phyloP scores from a whole-genome alignment of 2,797 vertebrate genomes.

The Silurus lanzhouensis region DNA sequence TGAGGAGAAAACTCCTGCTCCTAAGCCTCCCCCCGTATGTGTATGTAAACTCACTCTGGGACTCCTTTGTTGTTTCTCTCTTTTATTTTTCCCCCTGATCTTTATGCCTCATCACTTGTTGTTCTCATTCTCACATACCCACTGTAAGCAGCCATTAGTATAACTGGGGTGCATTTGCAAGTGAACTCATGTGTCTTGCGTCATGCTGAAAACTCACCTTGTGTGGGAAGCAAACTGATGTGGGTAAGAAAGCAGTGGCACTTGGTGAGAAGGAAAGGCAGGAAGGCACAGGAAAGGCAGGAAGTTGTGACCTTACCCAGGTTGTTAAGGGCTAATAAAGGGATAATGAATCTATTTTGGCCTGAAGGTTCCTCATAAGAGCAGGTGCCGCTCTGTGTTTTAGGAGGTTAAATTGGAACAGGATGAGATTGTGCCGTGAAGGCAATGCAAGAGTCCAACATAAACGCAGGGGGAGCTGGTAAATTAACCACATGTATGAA shows the following conservation, averaged over 20 bases:
- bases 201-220: slow-evolving; percentile 26
- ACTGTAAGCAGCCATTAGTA: slow-evolving; percentile 17
- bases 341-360: slow-evolving; percentile 44
- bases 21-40: background rate
- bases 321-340: slow-evolving; percentile 53
- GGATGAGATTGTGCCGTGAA: slow-evolving; percentile 34
- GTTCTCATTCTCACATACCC: background rate
- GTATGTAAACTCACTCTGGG: slow-evolving; percentile 23
- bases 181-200: slow-evolving; percentile 13
- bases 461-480: slow-evolving; percentile 42
- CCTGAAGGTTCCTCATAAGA: slow-evolving; percentile 32
- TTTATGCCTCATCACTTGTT: slow-evolving; percentile 11
- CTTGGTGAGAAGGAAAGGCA: slow-evolving; percentile 36
- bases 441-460: slow-evolving; percentile 31
- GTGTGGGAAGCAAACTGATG: slow-evolving; percentile 37
- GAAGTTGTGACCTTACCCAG: slow-evolving; percentile 53
- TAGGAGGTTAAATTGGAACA: slow-evolving; percentile 41
- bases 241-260: slow-evolving; percentile 47
- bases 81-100: slow-evolving; percentile 15
- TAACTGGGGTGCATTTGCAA: slow-evolving; percentile 23
- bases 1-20: slow-evolving; percentile 23
- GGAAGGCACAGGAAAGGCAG: slow-evolving; percentile 21
- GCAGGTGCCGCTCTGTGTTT: slow-evolving; percentile 51
- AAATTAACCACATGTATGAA: slow-evolving; percentile 42
- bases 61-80: slow-evolving; percentile 41